These are phyloP conservation scores for Neomonachus schauinslandi DNA, from an alignment of 2,113 vertebrate species.

Conservation along the genomic window DNA sequence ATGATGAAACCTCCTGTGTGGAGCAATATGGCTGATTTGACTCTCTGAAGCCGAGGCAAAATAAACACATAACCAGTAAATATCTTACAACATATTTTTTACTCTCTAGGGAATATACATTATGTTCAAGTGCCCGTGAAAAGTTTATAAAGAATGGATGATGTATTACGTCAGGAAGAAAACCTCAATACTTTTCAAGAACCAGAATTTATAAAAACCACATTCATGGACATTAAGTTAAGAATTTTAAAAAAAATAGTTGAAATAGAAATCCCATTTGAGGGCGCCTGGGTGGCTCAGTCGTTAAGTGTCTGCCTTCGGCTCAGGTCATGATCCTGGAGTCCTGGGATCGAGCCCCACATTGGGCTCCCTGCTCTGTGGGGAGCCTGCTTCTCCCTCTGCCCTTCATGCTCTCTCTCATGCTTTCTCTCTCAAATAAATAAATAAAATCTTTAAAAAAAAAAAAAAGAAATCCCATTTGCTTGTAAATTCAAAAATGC, in stretches of 20 bases:
- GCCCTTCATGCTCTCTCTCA: no score
- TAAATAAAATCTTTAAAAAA: background rate
- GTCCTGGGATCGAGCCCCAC: no score
- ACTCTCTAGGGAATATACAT: background rate
- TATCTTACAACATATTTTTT: background rate
- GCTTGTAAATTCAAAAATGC: constrained; percentile 8
- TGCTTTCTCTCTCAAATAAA: no score
- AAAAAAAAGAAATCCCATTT: background rate
- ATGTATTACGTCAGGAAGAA: background rate
- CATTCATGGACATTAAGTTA: background rate
- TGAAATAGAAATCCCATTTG: background rate
- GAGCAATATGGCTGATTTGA: background rate
- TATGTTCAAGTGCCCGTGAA: background rate
- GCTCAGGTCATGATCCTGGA: no score
- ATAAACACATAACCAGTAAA: background rate
- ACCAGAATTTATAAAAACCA: background rate
- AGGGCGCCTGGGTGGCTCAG: no score
- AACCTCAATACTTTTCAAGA: background rate
- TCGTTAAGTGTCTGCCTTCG: no score
- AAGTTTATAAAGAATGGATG: background rate
- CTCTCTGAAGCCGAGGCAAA: background rate
- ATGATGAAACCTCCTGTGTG: background rate
- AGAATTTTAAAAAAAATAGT: background rate
- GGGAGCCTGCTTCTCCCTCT: no score
- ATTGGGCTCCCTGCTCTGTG: no score